phyloP scores from a whole-genome alignment of 2,888 invertebrate genomes.

The Tetheella fluctuosa region DNA sequence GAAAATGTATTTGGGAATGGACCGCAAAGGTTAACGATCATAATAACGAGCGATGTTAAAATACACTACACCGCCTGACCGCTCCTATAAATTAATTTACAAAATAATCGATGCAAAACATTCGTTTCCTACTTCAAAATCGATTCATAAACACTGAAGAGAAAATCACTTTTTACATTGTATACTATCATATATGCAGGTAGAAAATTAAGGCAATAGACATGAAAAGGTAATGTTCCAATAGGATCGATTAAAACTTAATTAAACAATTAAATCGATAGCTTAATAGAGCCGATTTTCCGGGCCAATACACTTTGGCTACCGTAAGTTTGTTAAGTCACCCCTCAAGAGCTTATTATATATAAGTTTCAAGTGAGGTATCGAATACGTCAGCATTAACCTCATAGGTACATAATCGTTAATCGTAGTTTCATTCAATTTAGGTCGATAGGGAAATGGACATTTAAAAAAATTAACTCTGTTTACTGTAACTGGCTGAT shows the following conservation, averaged over 20 bases:
- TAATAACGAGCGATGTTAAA: too few relatives aligned
- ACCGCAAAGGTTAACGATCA: too few relatives aligned
- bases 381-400: not conserved
- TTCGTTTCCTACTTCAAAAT: too few relatives aligned
- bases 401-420: not conserved
- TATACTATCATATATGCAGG: not conserved
- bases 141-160: too few relatives aligned
- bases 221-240: not conserved
- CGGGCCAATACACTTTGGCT: not conserved
- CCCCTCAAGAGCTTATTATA: not conserved
- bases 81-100: too few relatives aligned
- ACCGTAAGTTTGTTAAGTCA: not conserved
- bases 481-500: too few relatives aligned
- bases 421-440: not conserved
- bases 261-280: not conserved
- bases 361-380: conserved; percentile 8
- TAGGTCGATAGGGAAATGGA: too few relatives aligned
- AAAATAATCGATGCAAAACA: too few relatives aligned
- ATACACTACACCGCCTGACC: too few relatives aligned
- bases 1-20: too few relatives aligned
- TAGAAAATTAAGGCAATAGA: not conserved
- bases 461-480: too few relatives aligned
- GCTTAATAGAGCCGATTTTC: not conserved
- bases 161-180: too few relatives aligned
- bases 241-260: not conserved